Percentiles rank a stretch among this genome's conserved stretches.
These are phyloP conservation scores for Lepidochitona cinerea DNA, from an alignment of 2,888 invertebrate genomes.

Conservation along the genomic window DNA sequence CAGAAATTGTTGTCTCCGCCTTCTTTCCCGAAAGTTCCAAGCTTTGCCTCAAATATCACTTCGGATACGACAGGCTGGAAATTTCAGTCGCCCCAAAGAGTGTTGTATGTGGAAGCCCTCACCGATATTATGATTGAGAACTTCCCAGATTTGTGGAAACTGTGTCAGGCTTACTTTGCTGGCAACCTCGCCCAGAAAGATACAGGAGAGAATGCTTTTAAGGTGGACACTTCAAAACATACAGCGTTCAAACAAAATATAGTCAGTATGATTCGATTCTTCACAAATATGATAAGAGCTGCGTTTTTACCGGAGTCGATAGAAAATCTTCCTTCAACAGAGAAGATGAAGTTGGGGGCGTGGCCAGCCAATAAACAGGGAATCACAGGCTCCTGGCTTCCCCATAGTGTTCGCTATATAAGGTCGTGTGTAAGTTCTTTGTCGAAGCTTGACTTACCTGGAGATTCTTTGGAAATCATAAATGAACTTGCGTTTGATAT, in stretches of 20 bases:
- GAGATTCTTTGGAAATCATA: constrained; percentile 88
- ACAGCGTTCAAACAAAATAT: constrained; percentile 88
- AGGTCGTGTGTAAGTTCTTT: constrained; percentile 82
- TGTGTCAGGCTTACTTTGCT: constrained; percentile 94
- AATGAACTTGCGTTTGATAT: constrained; percentile 89
- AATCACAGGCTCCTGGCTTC: constrained; percentile 77
- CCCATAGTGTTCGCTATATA: constrained; percentile 85
- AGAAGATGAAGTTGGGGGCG: constrained; percentile 73
- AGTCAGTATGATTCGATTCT: constrained; percentile 81
- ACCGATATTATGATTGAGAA: constrained; percentile 82
- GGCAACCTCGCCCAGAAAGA: constrained; percentile 73
- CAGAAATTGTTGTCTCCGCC: not conserved
- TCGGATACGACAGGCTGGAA: constrained; percentile 29
- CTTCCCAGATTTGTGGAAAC: constrained; percentile 94
- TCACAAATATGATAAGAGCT: constrained; percentile 81
- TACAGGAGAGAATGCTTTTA: constrained; percentile 44
- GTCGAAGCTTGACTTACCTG: constrained; percentile 87
- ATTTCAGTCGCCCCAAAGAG: constrained; percentile 76
- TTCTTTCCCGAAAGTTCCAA: not conserved
- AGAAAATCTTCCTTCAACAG: constrained; percentile 69
- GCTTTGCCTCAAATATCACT: not conserved
- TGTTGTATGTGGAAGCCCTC: constrained; percentile 85
- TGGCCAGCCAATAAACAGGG: constrained; percentile 70
- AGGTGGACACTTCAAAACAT: constrained; percentile 78
- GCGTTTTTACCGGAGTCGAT: constrained; percentile 80